Evolutionary conservation across 2,113 vertebrate genomes (phyloP), one percentile per base, ranked within the genome.

Genomic region (Syngnathus scovelli): DNA sequence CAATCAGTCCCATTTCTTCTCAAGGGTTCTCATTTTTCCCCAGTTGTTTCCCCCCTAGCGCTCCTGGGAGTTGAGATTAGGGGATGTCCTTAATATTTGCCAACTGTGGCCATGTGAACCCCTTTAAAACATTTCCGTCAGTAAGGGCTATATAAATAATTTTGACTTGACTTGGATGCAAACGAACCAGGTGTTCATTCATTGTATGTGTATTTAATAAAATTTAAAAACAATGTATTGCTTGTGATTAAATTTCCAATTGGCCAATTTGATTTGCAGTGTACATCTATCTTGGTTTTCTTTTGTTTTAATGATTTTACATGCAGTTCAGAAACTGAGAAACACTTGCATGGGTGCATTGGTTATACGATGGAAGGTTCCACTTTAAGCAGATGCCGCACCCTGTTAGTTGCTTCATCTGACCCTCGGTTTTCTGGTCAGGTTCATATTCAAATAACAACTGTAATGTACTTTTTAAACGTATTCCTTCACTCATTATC

Each of bases 321-420:
- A n/a, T n/a, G 36, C 55, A 15, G 27, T 7, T 55, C 12, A 9
- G 21, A 54, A 54, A 54, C 23, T 23, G 8, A 6, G 23, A 16
- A 36, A 15, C 55, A 27, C 10, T 55, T 55, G 52, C 52, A 18
- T 7, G 27, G 33, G 5, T 58, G 27, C 55, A 58, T 58, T 27
- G 27, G 6, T 33, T 27, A 23, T 55, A 9, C 27, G 63, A 33
- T n/a, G 4, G 55, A 52, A 7, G 43, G 64, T 3, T 44, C 5
- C 36, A 52, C 27, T 27, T 61, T 48, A 60, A 37, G 64, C 61
- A 60, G 49, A 66, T 75, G 56, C 81, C 83, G 74, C 80, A 64
- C 78, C 81, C 83, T 67, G 52, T 12, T 12, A 23, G 51, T 1
- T 52, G 56, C 41, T 18, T 39, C 60, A 15, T 54, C 16, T 52